A percentile compares a stretch with the other conserved stretches of the same genome.
These are phyloP conservation scores for Oophaga pumilio DNA, from an alignment of 2,113 vertebrate species.

Conservation along the genomic window DNA sequence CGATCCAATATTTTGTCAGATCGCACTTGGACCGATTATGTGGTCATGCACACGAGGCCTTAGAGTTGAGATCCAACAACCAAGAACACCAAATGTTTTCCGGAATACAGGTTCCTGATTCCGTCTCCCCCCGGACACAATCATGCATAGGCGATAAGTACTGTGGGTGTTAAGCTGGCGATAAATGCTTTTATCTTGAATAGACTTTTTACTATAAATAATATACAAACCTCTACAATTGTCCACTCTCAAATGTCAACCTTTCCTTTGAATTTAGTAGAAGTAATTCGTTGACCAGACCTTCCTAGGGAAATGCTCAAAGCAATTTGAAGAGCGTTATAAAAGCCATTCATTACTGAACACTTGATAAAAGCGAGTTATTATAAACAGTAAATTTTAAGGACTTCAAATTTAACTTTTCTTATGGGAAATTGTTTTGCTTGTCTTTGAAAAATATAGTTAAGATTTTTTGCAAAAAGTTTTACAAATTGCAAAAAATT, in stretches of 20 bases:
- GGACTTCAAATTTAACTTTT: slow-evolving; percentile 60
- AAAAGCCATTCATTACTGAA: slow-evolving; percentile 65
- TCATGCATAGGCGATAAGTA: no score
- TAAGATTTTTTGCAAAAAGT: neutral
- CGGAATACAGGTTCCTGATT: no score
- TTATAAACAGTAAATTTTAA: slow-evolving; percentile 68
- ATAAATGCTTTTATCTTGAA: neutral
- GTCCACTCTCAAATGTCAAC: neutral
- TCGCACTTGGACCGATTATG: no score
- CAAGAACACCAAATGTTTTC: no score
- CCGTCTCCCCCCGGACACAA: no score
- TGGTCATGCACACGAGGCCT: no score
- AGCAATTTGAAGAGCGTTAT: slow-evolving; percentile 61
- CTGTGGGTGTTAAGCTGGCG: no score
- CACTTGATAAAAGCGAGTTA: slow-evolving; percentile 67
- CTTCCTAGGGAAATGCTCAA: neutral
- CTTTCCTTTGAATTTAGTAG: rapidly evolving
- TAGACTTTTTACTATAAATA: neutral
- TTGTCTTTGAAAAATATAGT: rapidly evolving
- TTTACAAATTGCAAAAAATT: neutral
- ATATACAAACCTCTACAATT: neutral
- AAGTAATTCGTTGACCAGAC: slow-evolving; percentile 22
- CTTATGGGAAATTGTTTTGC: slow-evolving; percentile 63
- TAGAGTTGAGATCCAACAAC: no score
- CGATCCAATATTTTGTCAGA: no score